These are phyloP conservation scores for Eulimnadia texana DNA, from an alignment of 1,140 invertebrate species.

Conservation along the genomic window DNA sequence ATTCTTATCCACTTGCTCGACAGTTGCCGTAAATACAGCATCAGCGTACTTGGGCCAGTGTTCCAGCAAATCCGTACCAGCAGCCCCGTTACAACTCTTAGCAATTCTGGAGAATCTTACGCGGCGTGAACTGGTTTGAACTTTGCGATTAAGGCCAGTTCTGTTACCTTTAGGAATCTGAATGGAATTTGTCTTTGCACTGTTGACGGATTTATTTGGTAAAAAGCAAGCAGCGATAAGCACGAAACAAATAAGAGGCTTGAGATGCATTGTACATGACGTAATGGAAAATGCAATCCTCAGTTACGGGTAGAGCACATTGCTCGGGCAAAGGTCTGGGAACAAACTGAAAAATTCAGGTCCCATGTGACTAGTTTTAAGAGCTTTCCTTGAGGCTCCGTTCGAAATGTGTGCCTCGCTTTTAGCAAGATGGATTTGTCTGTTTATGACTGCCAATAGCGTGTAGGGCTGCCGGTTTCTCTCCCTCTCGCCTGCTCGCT, in stretches of 20 bases:
- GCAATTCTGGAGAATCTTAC: not conserved
- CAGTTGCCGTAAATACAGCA: constrained; percentile 8
- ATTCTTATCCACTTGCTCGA: constrained; percentile 9
- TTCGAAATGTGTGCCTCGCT: not conserved
- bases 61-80: constrained; percentile 8
- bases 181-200: not conserved
- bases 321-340: not conserved
- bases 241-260: not conserved
- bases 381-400: not conserved
- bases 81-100: constrained; percentile 11
- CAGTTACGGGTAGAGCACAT: not conserved
- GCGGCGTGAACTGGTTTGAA: not conserved
- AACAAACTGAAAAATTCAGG: not conserved
- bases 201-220: not conserved
- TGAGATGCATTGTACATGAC: not conserved
- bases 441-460: not conserved
- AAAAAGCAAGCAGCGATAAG: not conserved
- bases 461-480: not conserved
- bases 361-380: not conserved
- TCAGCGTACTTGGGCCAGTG: constrained; percentile 8
- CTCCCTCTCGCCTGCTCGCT: not conserved
- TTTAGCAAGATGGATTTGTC: not conserved
- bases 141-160: not conserved
- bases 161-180: too few species aligned
- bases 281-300: too few species aligned